Conservation (phyloP, 2,113 vertebrate genomes). For the Indicator maculatus region DNA sequence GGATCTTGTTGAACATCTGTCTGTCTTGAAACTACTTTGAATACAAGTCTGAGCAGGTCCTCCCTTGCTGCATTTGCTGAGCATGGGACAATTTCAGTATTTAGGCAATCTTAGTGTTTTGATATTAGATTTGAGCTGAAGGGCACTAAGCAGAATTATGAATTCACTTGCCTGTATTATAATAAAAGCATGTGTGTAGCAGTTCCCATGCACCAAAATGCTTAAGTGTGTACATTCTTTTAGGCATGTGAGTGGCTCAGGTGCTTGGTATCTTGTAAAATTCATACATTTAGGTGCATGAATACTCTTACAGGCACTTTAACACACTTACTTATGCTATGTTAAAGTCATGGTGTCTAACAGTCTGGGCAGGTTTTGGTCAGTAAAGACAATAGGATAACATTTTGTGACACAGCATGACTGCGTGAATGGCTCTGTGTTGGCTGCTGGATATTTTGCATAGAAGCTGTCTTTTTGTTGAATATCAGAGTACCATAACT, state of each 20-base stretch:
- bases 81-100: neutral
- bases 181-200: neutral
- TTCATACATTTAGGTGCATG: too few relatives aligned
- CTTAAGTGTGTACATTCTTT: rapidly evolving
- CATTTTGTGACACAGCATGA: neutral
- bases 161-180: neutral
- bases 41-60: neutral
- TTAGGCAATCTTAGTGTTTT: neutral
- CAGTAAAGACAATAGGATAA: neutral
- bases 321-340: rapidly evolving
- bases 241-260: neutral
- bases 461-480: neutral
- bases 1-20: conserved; percentile 58
- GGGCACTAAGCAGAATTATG: neutral
- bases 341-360: neutral
- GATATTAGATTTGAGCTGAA: neutral
- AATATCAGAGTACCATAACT: neutral
- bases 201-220: neutral
- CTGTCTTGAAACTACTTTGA: conserved; percentile 24
- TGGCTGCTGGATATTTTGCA: neutral
- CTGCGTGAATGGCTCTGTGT: neutral
- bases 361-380: neutral
- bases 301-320: neutral
- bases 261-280: neutral
- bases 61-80: neutral